phyloP scores from a whole-genome alignment of 1,140 invertebrate genomes.

The Drosophila bipectinata region DNA sequence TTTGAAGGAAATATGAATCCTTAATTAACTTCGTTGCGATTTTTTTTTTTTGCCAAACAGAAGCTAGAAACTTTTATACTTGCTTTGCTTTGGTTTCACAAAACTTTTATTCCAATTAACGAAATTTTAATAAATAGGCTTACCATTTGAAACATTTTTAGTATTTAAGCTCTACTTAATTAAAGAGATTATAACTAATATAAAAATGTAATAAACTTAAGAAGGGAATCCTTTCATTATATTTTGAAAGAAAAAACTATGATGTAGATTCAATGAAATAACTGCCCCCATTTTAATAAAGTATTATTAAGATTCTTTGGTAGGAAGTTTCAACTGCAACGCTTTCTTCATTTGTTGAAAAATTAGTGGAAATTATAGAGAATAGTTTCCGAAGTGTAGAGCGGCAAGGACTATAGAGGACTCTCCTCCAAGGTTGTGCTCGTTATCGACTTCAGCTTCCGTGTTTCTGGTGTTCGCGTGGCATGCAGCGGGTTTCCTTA shows the following conservation, averaged over 20 bases:
- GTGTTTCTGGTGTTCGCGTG: slow-evolving; percentile 48
- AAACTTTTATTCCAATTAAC: background rate
- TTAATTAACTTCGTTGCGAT: background rate
- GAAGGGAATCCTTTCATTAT: no score
- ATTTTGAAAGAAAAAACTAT: no score
- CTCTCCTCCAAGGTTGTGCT: slow-evolving; percentile 63
- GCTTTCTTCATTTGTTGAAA: background rate
- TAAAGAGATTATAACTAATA: background rate
- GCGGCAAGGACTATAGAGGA: background rate
- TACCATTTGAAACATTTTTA: background rate
- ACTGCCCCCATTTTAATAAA: no score
- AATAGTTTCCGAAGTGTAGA: slow-evolving; percentile 18
- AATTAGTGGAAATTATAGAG: slow-evolving; percentile 30
- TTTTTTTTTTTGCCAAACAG: background rate
- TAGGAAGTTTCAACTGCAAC: background rate
- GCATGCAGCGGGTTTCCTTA: slow-evolving; percentile 36
- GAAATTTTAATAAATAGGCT: background rate
- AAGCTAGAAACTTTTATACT: background rate
- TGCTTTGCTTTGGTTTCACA: background rate
- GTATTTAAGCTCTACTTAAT: background rate
- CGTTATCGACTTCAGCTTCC: slow-evolving; percentile 76
- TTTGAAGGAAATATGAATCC: background rate
- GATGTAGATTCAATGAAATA: no score
- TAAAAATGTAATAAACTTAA: background rate
- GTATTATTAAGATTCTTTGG: no score